Evolutionary conservation across 2,113 vertebrate species (phyloP).

Genomic region (Dendrocopos noguchii): DNA sequence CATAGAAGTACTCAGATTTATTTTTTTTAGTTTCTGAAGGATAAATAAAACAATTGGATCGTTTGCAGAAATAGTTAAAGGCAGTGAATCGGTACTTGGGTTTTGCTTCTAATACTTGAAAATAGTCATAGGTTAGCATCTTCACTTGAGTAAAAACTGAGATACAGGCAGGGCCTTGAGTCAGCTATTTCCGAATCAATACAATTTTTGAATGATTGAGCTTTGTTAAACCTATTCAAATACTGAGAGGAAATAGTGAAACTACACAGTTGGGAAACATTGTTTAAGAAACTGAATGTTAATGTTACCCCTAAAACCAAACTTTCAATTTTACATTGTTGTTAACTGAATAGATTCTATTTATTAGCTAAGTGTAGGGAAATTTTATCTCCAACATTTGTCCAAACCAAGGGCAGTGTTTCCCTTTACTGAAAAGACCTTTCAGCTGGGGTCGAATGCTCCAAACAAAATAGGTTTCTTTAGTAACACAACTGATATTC

Average conservation of each 20-base stretch:
- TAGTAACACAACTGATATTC: background rate
- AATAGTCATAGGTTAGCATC: background rate
- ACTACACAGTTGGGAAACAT: background rate
- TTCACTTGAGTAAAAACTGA: background rate
- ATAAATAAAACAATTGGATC: background rate
- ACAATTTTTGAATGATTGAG: background rate
- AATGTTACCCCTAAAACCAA: background rate
- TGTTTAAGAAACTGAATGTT: background rate
- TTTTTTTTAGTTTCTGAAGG: background rate
- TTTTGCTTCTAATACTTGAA: background rate
- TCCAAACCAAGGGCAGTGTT: background rate
- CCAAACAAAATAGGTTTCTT: background rate
- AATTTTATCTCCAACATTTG: background rate
- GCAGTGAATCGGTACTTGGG: background rate
- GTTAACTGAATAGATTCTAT: background rate
- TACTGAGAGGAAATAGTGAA: background rate
- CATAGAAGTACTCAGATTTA: background rate
- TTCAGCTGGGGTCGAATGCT: background rate
- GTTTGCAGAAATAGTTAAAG: background rate
- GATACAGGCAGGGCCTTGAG: background rate
- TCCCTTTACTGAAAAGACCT: background rate
- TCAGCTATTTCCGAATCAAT: background rate
- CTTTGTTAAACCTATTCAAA: background rate
- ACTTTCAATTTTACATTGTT: background rate
- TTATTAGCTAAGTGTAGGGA: background rate